Evolutionary conservation across 2,113 vertebrate genomes (phyloP), one percentile per base, ranked within the genome.

Genomic region (Ranitomeya imitator): DNA sequence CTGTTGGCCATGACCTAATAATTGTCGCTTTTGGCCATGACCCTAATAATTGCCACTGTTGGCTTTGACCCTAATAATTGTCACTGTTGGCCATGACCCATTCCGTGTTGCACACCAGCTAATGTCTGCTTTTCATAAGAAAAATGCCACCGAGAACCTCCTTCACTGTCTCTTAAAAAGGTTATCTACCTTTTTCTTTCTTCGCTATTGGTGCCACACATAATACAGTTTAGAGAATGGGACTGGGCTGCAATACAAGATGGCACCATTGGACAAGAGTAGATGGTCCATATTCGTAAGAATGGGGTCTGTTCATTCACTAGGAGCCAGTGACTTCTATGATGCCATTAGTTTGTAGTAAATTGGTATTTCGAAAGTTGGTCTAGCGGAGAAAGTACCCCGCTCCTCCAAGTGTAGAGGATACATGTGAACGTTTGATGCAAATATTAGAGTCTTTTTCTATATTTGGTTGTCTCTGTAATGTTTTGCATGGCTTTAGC

Each of bases 401-500:
- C 12, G n/a, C 74, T 76, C 73, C 73, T 51, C 45, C 37, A 52
- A 51, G 45, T n/a, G 51, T 78, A 78, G 76, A 54, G 76, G 76
- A 54, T 11, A 54, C 18, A 57, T 23, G 21, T 76, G 51, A 18
- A 52, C 12, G 45, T 52, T 76, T 52, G 15, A 37, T 37, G 55
- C 26, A 9, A 59, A 60, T 37, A 31, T 57, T 57, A 60, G 60
- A 13, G 57, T 82, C 60, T 63, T 83, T 31, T 45, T 57, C 11
- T 63, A 82, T 61, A 63, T 63, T 60, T 80, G 57, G 54, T 45
- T 45, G 16, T 63, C 63, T 55, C 4, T 15, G 19, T 84, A 52
- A 23, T 54, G 12, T 21, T 52, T 67, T 45, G 31, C 81, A 83
- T 83, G 45, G 81, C 45, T 54, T 54, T 4, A 16, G 52, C 65